phyloP scores from a whole-genome alignment of 2,797 vertebrate species.

The Bovichtus variegatus region DNA sequence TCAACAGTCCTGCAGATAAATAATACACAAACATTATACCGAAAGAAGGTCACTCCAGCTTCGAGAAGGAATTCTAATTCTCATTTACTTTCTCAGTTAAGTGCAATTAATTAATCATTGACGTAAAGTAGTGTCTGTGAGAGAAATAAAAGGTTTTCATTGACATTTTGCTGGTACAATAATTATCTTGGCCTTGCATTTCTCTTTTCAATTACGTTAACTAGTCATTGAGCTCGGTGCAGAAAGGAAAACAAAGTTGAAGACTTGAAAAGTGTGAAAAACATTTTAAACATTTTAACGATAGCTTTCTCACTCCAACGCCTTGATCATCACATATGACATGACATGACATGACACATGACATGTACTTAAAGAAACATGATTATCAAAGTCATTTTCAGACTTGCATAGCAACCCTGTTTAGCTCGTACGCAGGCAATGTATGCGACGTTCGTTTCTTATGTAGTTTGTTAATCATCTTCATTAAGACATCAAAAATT shows the following conservation, averaged over 20 bases:
- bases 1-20: neutral
- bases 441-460: neutral
- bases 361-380: neutral
- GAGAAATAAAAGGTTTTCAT: neutral
- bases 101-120: neutral
- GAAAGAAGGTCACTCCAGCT: neutral
- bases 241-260: no score
- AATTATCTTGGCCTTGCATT: neutral
- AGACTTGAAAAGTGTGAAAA: no score
- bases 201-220: neutral
- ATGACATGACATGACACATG: no score
- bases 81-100: neutral
- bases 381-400: neutral
- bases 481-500: no score
- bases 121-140: neutral
- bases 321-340: neutral
- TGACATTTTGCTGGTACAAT: neutral
- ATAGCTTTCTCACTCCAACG: neutral
- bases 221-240: neutral
- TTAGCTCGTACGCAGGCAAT: neutral
- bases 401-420: neutral
- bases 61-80: neutral
- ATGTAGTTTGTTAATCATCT: neutral
- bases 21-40: slow-evolving; percentile 22
- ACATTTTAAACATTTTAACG: neutral